Conservation (phyloP, 2,113 vertebrate species). For the Trichomycterus rosablanca region DNA sequence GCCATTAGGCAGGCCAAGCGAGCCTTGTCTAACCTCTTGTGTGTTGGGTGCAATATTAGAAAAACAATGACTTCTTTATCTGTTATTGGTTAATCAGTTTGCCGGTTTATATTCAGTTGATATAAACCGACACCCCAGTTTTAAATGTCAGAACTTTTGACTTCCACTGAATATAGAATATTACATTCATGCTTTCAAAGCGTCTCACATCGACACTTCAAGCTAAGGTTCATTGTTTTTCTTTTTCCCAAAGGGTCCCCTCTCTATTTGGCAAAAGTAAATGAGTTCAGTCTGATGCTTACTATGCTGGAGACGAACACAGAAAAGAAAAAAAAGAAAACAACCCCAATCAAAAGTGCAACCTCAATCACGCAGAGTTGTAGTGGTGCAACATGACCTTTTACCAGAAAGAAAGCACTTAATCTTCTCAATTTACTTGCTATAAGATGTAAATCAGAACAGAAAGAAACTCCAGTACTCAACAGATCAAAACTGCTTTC, state of each 20-base stretch:
- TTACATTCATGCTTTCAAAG: constrained; percentile 6
- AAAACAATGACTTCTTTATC: too few species aligned
- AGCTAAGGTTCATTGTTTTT: constrained; percentile 2
- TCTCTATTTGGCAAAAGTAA: not conserved
- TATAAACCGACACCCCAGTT: too few species aligned
- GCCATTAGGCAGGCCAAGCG: too few species aligned
- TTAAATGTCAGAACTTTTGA: too few species aligned
- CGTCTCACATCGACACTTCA: constrained; percentile 7
- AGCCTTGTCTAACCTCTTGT: too few species aligned
- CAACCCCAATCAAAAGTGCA: not conserved
- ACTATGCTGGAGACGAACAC: not conserved
- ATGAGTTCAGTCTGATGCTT: constrained; percentile 10
- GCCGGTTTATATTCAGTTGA: too few species aligned
- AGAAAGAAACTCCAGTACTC: not conserved
- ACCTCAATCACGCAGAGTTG: not conserved
- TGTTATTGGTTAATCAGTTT: not conserved
- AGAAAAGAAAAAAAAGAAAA: not conserved
- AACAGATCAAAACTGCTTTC: not conserved
- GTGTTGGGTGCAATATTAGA: too few species aligned
- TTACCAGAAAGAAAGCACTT: not conserved
- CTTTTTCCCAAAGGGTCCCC: constrained; percentile 18
- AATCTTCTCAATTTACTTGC: not conserved
- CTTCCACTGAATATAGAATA: not conserved
- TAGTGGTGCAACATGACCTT: not conserved
- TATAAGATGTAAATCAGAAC: not conserved